These are phyloP conservation scores for Pissodes strobi DNA, from an alignment of 1,140 invertebrate genomes.

Conservation along the genomic window DNA sequence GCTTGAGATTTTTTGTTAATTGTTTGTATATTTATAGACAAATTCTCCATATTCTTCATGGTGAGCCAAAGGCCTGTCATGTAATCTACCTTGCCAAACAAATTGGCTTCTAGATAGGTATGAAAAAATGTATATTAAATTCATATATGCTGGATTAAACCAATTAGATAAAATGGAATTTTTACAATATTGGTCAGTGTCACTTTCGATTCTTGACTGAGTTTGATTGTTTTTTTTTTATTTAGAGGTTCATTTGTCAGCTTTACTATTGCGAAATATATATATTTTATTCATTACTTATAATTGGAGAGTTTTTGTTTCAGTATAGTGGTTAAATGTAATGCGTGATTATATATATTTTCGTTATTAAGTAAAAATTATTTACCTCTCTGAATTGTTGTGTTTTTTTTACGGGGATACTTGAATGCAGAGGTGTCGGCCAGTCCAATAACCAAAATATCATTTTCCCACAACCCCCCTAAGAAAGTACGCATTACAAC, in stretches of 20 bases:
- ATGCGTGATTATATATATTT: slow-evolving; percentile 51
- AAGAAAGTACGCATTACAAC: too few relatives aligned
- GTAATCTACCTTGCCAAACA: slow-evolving; percentile 27
- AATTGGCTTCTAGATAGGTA: slow-evolving; percentile 17
- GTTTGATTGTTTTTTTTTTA: slow-evolving; percentile 15
- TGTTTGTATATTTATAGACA: slow-evolving; percentile 16
- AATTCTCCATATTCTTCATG: not conserved
- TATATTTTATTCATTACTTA: slow-evolving; percentile 19
- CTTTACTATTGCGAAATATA: slow-evolving; percentile 8
- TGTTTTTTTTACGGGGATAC: slow-evolving; percentile 17
- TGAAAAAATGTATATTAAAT: slow-evolving; percentile 29
- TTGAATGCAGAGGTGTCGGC: too few relatives aligned
- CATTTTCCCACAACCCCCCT: too few relatives aligned
- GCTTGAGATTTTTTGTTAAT: slow-evolving; percentile 12
- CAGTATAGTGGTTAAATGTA: slow-evolving; percentile 45
- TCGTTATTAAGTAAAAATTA: slow-evolving; percentile 53
- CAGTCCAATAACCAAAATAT: too few relatives aligned
- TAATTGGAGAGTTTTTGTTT: slow-evolving; percentile 50
- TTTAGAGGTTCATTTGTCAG: slow-evolving; percentile 10
- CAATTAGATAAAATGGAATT: too few relatives aligned
- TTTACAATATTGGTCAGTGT: too few relatives aligned
- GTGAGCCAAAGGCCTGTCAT: slow-evolving; percentile 29
- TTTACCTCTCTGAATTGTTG: slow-evolving; percentile 47
- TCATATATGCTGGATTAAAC: too few relatives aligned
- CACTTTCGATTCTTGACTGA: slow-evolving; percentile 21